A percentile compares a stretch with the other conserved stretches of the same genome.
Evolutionary conservation across 2,888 invertebrate species (phyloP).

Genomic region (Diogma glabrata): DNA sequence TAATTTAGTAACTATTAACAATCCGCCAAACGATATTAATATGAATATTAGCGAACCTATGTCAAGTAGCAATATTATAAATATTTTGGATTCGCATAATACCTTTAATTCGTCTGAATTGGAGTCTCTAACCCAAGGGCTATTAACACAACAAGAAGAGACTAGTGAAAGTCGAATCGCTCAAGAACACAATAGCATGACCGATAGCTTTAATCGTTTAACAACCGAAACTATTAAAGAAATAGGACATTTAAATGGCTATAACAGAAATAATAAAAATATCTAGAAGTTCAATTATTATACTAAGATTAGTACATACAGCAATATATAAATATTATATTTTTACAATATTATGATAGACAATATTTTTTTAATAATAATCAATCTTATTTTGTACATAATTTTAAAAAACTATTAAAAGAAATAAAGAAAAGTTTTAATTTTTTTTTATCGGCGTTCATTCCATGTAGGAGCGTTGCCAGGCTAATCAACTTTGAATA

Average conservation of each 20-base stretch:
- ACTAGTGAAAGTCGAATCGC: constrained; percentile 22
- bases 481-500: no score
- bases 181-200: constrained; percentile 35
- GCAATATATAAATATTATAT: no score
- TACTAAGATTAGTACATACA: no score
- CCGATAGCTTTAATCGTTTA: constrained; percentile 43
- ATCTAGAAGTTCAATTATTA: no score
- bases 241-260: constrained; percentile 13
- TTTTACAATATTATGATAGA: no score
- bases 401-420: no score
- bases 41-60: constrained; percentile 22
- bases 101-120: constrained; percentile 42
- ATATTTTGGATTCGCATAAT: constrained; percentile 38
- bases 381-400: no score
- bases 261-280: no score
- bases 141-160: constrained; percentile 24
- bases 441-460: no score
- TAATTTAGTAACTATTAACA: constrained; percentile 12
- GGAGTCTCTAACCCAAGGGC: constrained; percentile 28
- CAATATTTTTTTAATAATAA: no score
- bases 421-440: no score
- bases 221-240: constrained; percentile 33
- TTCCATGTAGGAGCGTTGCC: no score
- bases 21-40: constrained; percentile 7
- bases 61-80: constrained; percentile 28